Conservation (phyloP, 2,888 invertebrate genomes). For the Leptinotarsa haldemani region DNA sequence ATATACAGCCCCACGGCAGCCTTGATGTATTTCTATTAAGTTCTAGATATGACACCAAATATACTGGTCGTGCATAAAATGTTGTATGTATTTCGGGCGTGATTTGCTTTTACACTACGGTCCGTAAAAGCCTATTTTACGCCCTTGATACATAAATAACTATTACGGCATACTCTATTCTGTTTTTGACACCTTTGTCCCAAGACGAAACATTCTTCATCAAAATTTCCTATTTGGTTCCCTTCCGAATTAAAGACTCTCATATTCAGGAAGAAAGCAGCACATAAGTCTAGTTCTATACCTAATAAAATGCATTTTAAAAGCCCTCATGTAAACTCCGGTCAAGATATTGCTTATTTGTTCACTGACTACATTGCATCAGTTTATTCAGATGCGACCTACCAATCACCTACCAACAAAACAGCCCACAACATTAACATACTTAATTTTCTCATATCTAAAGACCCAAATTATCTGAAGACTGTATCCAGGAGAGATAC, state of each 20-base stretch:
- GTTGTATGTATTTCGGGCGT: too few species aligned
- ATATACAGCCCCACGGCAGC: too few species aligned
- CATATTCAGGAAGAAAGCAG: slow-evolving; percentile 1
- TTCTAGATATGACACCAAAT: too few species aligned
- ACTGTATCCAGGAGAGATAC: too few species aligned
- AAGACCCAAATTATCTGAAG: too few species aligned
- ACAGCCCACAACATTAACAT: background rate
- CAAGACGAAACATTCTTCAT: too few species aligned
- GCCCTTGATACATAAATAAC: too few species aligned
- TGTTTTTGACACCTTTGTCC: background rate
- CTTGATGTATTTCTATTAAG: too few species aligned
- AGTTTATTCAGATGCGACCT: background rate
- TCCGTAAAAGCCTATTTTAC: too few species aligned
- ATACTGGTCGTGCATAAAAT: too few species aligned
- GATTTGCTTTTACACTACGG: too few species aligned
- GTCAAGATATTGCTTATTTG: slow-evolving; percentile 1
- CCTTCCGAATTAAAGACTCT: background rate
- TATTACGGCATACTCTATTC: background rate
- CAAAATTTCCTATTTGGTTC: too few species aligned
- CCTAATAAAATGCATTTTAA: background rate
- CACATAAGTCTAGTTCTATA: background rate
- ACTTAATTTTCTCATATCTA: background rate
- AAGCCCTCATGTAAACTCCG: background rate
- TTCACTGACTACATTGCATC: background rate
- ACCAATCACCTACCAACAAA: background rate